Conservation (phyloP, 2,113 vertebrate genomes). For the Heptranchias perlo region DNA sequence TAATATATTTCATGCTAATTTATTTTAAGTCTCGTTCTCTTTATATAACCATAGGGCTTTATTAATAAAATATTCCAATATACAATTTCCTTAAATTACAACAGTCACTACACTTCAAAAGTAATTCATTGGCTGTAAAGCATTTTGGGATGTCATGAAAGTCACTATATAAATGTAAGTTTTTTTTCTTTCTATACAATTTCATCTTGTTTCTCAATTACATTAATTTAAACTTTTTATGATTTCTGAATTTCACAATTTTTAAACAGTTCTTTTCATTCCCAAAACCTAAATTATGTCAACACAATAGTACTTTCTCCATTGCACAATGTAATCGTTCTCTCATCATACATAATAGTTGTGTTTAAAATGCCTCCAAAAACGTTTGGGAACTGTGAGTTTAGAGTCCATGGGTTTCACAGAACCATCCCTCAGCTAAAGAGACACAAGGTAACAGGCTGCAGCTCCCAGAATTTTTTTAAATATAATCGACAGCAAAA, state of each 20-base stretch:
- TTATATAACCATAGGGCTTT: too few species aligned
- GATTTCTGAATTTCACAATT: too few species aligned
- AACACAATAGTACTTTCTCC: neutral
- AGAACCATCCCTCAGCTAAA: neutral
- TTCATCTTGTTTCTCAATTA: neutral
- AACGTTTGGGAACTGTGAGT: neutral
- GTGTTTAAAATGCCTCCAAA: neutral
- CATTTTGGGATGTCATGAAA: neutral
- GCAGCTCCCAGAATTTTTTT: neutral
- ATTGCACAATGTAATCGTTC: neutral
- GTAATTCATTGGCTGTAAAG: too few species aligned
- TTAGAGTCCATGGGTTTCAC: neutral
- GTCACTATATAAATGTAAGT: neutral
- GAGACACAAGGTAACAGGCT: neutral
- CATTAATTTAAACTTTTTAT: neutral
- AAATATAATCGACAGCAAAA: neutral
- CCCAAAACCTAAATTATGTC: neutral
- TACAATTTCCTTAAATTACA: too few species aligned
- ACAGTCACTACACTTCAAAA: too few species aligned
- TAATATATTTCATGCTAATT: neutral
- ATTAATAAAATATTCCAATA: too few species aligned
- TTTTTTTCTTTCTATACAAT: neutral
- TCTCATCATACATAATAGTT: neutral
- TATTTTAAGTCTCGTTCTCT: too few species aligned
- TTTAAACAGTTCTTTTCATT: neutral